phyloP scores from a whole-genome alignment of 92 coral and sea anemone species.

The Ricordea florida region DNA sequence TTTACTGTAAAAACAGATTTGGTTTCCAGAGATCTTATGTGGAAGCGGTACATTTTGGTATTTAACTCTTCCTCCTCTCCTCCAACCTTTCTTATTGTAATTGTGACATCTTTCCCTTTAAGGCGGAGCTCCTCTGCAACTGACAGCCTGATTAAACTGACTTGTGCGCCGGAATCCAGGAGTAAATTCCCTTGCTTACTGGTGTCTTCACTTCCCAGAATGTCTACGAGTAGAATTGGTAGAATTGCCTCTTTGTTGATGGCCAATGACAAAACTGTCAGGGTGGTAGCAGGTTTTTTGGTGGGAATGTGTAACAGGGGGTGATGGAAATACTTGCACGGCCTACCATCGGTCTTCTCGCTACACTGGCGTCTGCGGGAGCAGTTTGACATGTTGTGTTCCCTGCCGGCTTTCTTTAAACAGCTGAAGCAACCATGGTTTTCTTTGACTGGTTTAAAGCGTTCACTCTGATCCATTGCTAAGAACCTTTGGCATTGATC shows the following conservation, averaged over 20 bases:
- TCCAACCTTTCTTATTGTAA: constrained; percentile 66
- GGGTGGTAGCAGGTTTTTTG: neutral
- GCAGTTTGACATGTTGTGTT: constrained; percentile 49
- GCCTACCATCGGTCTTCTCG: neutral
- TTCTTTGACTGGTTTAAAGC: constrained; percentile 35
- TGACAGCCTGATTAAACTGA: constrained; percentile 44
- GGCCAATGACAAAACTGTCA: neutral
- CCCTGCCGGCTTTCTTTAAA: constrained; percentile 41
- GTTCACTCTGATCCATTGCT: constrained; percentile 17
- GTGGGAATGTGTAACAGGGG: constrained; percentile 1
- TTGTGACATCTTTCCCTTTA: constrained; percentile 34
- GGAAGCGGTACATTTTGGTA: constrained; percentile 39
- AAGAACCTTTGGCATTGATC: constrained; percentile 36
- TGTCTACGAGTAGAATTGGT: constrained; percentile 25
- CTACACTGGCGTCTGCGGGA: constrained; percentile 36
- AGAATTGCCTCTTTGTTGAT: constrained; percentile 1
- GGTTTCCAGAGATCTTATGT: constrained; percentile 26
- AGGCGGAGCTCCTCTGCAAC: constrained; percentile 42
- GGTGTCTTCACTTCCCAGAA: constrained; percentile 8
- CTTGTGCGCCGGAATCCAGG: constrained; percentile 64
- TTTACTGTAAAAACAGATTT: constrained; percentile 28
- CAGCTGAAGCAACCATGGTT: constrained; percentile 57
- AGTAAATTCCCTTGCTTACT: constrained; percentile 24
- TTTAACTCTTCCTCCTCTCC: constrained; percentile 61
- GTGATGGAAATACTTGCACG: constrained; percentile 5